Evolutionary conservation across 2,888 invertebrate species (phyloP), one percentile per base, ranked within the genome.

Genomic region (Lochmaea crataegi): DNA sequence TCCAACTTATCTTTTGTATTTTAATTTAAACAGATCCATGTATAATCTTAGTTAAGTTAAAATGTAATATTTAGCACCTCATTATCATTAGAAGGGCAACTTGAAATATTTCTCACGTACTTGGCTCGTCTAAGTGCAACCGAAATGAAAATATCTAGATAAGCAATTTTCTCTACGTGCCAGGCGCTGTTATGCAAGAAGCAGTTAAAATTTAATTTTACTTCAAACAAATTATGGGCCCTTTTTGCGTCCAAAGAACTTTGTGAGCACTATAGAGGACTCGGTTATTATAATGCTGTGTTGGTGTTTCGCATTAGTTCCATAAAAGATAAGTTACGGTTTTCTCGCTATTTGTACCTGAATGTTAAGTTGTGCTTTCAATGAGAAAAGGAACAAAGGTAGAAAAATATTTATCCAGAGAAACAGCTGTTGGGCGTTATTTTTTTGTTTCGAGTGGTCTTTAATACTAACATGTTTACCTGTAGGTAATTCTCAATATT

Each of bases 161-260:
- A 68, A 71, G 76, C 74, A 74, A 76, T 76, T 76, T 74, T 63
- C 72, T 65, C 53, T 53, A 73, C 69, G 71, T 72, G 75, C 66
- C 71, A 63, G 61, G 45, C 73, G 71, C 48, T 71, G 71, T 72
- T 65, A 63, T 72, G 75, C 73, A 71, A 51, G 66, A 41, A 71
- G 71, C 73, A 74, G 76, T 76, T 72, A 68, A 76, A 76, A 76
- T 76, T 74, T 76, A 74, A 76, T 76, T 76, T 74, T 70, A 57
- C 69, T 69, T 65, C 65, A 65, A 72, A 71, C 70, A 76, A 76
- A 74, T 76, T 76, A 76, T 76, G 69, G 71, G 68, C 58, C 69
- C 53, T 66, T 60, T 68, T 69, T 75, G 73, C 69, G 61, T 58
- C 69, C 64, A 48, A 67, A 71, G 64, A 75, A 73, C 69, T 73